Percentiles rank a stretch among this genome's conserved stretches.
phyloP scores from a whole-genome alignment of 2,888 invertebrate species.

The Drosophila sordidapex region DNA sequence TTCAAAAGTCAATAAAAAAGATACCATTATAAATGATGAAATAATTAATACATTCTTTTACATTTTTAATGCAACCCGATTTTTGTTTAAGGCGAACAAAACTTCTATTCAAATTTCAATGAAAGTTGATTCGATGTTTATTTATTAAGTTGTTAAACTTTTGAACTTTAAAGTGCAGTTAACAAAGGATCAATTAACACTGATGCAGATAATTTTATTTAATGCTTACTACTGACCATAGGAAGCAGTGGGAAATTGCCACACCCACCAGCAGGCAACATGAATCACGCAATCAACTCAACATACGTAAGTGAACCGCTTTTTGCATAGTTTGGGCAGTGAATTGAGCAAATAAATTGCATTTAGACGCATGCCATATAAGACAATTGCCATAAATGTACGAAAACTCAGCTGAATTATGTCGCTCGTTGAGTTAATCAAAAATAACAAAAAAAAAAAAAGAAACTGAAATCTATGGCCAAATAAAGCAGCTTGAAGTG shows the following conservation, averaged over 20 bases:
- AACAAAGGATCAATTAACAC: slow-evolving; percentile 2
- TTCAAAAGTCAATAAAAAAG: slow-evolving; percentile 5
- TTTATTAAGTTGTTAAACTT: not conserved
- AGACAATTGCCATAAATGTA: slow-evolving; percentile 68
- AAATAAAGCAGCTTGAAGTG: slow-evolving; percentile 71
- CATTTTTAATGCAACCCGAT: not conserved
- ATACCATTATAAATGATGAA: not conserved
- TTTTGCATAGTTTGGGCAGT: slow-evolving; percentile 37
- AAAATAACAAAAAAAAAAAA: slow-evolving; percentile 19
- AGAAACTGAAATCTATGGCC: slow-evolving; percentile 48
- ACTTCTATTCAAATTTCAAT: not conserved
- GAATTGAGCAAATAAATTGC: slow-evolving; percentile 65
- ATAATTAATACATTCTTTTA: slow-evolving; percentile 9
- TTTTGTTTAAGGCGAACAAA: slow-evolving; percentile 5
- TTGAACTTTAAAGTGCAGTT: slow-evolving; percentile 16
- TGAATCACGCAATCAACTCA: slow-evolving; percentile 54
- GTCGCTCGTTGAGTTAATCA: slow-evolving; percentile 73
- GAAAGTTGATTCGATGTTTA: slow-evolving; percentile 8
- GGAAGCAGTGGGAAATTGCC: slow-evolving; percentile 34
- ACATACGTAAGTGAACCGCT: slow-evolving; percentile 18
- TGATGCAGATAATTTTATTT: slow-evolving; percentile 14
- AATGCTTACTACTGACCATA: not conserved
- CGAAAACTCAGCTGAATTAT: slow-evolving; percentile 65
- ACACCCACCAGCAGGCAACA: slow-evolving; percentile 37
- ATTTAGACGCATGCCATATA: slow-evolving; percentile 53